phyloP scores from a whole-genome alignment of 2,888 invertebrate genomes.

The Tricholauxania praeusta region DNA sequence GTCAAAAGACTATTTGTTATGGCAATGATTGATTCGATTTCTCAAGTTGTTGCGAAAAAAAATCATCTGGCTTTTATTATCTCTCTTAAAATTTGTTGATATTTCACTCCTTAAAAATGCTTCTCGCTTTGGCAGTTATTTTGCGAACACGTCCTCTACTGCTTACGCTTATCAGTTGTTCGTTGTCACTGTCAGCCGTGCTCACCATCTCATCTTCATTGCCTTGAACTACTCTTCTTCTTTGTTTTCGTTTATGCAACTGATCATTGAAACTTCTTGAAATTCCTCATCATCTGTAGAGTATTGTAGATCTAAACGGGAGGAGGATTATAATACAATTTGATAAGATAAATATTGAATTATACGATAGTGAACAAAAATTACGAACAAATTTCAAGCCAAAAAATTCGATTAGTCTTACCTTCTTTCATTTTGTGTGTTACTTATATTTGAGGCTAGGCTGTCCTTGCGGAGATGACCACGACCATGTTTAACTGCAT shows the following conservation, averaged over 20 bases:
- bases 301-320: conserved; percentile 74
- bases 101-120: conserved; percentile 70
- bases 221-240: conserved; percentile 47
- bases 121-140: conserved; percentile 83
- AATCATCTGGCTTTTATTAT: no score
- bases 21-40: no score
- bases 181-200: conserved; percentile 57
- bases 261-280: conserved; percentile 70
- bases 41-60: no score
- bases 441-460: conserved; percentile 69
- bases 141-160: conserved; percentile 88
- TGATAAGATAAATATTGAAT: background rate
- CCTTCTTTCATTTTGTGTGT: conserved; percentile 80
- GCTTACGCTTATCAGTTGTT: conserved; percentile 73
- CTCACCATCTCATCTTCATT: conserved; percentile 49
- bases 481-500: conserved; percentile 72
- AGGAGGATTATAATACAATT: conserved; percentile 22
- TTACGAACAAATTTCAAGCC: background rate
- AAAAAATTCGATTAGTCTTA: conserved; percentile 63
- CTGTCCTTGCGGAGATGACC: conserved; percentile 72
- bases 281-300: conserved; percentile 79
- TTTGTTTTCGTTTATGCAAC: conserved; percentile 42
- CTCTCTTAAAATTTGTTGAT: background rate
- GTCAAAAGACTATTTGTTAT: no score
- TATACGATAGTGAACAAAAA: background rate